Evolutionary conservation across 92 coral and sea anemone species (phyloP), one percentile per base, ranked within the genome.

Genomic region (Phenganax subtilis): DNA sequence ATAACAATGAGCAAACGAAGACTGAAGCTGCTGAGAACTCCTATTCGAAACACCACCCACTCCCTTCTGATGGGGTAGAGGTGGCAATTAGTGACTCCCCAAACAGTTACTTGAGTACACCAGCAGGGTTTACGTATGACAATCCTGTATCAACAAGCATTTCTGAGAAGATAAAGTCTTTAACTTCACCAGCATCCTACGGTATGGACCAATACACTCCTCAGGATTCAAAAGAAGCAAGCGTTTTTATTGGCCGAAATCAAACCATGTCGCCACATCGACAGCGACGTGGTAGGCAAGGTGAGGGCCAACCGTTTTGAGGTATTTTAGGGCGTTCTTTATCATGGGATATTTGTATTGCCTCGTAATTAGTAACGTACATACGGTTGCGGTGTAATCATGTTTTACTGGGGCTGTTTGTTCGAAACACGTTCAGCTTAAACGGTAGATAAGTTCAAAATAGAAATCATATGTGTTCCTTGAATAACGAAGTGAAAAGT

Each of bases 231-330:
- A 20, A 57, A 9, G 54, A 44, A 57, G 12, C 55, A 27, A 76
- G 81, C 67, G 69, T 76, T 30, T 76, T 76, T 60, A 11, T 57
- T 76, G 57, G 81, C 16, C 51, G 81, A 76, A 76, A 76, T 44
- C 81, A 76, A 59, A 29, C 81, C 28, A 76, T 51, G 60, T 59
- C 81, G 37, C 55, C 81, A 57, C 81, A 76, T 60, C 69, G 73
- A 20, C 25, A 20, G 25, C 25, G 25, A 53, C 73, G 73, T 68
- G 30, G 53, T 12, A 68, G 11, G 15, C 73, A 68, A 68, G 73
- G 73, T 68, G 29, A 68, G 65, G 17, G 65, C 47, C 47, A 37
- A 37, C 47, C 47, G 47, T 37, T 37, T 37, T 37, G 3, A 37
- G 47, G 47, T 37, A 37, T 37, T 1, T 37, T 37, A 2, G 65